phyloP scores from a whole-genome alignment of 1,140 invertebrate species.

The Heliconius hermathena region DNA sequence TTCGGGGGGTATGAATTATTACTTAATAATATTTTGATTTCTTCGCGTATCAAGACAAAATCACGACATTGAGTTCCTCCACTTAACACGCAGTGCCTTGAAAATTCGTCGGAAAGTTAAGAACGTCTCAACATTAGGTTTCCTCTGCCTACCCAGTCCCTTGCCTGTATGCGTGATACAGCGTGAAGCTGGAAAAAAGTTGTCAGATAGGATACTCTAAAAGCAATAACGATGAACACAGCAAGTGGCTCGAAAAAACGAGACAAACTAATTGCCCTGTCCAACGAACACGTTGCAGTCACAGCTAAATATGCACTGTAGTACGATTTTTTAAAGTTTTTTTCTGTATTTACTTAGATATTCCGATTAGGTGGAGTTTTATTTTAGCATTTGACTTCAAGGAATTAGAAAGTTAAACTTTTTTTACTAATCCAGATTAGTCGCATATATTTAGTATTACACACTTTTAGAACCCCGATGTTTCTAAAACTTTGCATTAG shows the following conservation, averaged over 20 bases:
- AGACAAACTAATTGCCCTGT: constrained; percentile 20
- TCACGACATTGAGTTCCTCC: too few species aligned
- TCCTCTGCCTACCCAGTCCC: neutral
- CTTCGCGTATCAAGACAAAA: too few species aligned
- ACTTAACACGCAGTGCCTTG: neutral
- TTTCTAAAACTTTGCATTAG: too few species aligned
- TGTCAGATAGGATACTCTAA: neutral
- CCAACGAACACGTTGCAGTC: neutral
- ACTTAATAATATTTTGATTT: too few species aligned
- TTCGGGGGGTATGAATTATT: too few species aligned
- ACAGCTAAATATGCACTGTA: neutral
- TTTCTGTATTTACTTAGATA: neutral
- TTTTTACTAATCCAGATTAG: too few species aligned
- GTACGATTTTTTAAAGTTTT: neutral
- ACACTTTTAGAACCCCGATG: too few species aligned
- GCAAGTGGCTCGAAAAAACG: constrained; percentile 28
- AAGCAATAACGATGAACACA: neutral
- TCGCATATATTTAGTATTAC: too few species aligned
- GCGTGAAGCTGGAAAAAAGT: too few species aligned
- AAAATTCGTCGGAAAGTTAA: neutral
- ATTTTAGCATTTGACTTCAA: neutral
- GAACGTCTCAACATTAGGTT: neutral
- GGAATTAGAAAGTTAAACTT: too few species aligned
- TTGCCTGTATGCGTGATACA: too few species aligned
- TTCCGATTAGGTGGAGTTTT: neutral